Evolutionary conservation across 1,140 invertebrate species (phyloP), one percentile per base, ranked within the genome.

Genomic region (Lordiphosa collinella): DNA sequence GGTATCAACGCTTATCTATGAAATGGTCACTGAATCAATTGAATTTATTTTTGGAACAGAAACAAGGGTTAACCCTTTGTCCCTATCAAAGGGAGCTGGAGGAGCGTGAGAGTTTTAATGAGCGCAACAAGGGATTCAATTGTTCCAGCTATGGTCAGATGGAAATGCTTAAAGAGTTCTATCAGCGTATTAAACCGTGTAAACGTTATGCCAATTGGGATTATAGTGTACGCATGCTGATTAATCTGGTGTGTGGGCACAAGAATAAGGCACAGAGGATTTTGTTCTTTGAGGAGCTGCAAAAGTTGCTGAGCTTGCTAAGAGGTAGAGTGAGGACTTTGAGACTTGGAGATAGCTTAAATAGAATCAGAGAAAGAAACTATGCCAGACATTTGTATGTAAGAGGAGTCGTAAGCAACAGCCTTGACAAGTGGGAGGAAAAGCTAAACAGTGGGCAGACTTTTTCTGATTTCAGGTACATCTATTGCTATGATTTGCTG

Each of bases 351-450:
- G 74, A 68, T n/a, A 12, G 37, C 3, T 10, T 11, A 1, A 0
- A 3, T 0, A 52, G 48, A 0, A 12, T 65, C 3, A 9, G 14
- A n/a, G 44, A 86, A 4, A 52, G 66, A 3, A 7, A 41, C 0
- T 29, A 35, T 10, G 35, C 73, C 0, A 43, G 49, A 3, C 37
- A 47, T 2, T 38, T 87, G 2, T 86, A 48, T 38, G 85, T 88
- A 10, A 61, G 80, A 0, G 86, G 85, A 4, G 12, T 84, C 10
- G 58, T 87, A 0, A 37, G 16, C 1, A 62, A 61, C 4, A 5
- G 22, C 3, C 40, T 88, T 2, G 80, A 88, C 1, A 37, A 65
- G 10, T 88, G 79, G 85, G 61, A 68, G 34, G 31, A 72, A 5
- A 13, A 58, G 18, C 1, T 10, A 13, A 2, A 32, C n/a, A n/a